Conservation (phyloP, 2,113 vertebrate species). For the Corythoichthys haematopterus region DNA sequence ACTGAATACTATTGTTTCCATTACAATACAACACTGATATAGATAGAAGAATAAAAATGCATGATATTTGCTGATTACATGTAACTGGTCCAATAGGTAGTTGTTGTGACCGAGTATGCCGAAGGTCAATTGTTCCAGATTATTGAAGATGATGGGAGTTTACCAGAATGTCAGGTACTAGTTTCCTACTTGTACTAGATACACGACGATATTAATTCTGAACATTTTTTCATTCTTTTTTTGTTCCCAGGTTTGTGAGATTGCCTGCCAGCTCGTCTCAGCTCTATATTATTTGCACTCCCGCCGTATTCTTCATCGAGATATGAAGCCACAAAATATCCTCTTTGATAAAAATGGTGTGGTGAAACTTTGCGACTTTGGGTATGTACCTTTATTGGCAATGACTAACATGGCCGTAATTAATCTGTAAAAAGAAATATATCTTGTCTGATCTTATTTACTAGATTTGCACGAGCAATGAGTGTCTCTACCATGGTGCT, state of each 20-base stretch:
- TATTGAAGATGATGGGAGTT: constrained; percentile 85
- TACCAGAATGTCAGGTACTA: constrained; percentile 85
- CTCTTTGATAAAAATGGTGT: constrained; percentile 85
- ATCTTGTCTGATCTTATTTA: not conserved
- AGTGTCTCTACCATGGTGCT: constrained; percentile 91
- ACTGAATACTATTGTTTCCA: no score
- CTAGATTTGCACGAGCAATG: constrained; percentile 92
- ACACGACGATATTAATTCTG: not conserved
- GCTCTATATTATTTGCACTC: constrained; percentile 96
- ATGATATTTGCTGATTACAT: not conserved
- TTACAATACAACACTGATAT: no score
- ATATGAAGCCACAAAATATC: constrained; percentile 98
- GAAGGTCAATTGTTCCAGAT: constrained; percentile 96
- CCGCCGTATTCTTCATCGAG: constrained; percentile 92
- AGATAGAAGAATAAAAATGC: no score
- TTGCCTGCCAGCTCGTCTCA: constrained; percentile 92
- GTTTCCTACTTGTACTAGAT: not conserved
- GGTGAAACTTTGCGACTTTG: constrained; percentile 96
- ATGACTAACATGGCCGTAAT: not conserved
- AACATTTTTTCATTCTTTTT: not conserved
- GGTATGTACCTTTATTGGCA: constrained; percentile 65
- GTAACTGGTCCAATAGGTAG: constrained; percentile 76
- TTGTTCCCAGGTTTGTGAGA: constrained; percentile 75
- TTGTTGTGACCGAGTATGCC: constrained; percentile 93
- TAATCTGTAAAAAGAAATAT: not conserved